These are phyloP conservation scores for Dromaius novaehollandiae DNA, from an alignment of 2,113 vertebrate genomes.

Conservation along the genomic window DNA sequence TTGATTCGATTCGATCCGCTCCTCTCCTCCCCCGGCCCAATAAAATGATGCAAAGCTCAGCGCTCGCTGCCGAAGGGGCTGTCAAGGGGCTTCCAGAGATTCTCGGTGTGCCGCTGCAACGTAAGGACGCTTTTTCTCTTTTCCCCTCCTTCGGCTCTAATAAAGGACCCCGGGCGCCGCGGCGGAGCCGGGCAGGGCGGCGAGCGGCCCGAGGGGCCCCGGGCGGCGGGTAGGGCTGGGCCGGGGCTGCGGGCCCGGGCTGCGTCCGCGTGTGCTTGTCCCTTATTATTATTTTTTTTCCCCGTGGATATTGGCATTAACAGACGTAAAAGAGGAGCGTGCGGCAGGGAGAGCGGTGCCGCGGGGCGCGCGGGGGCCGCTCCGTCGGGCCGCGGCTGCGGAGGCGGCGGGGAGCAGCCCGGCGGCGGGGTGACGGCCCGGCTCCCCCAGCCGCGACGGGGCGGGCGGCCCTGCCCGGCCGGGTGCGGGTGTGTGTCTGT, in stretches of 20 bases:
- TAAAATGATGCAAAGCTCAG: slow-evolving; percentile 97
- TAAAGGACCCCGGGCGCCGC: slow-evolving; percentile 42
- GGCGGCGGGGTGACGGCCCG: neutral
- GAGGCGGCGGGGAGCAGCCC: neutral
- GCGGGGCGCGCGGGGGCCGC: neutral
- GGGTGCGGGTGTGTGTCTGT: neutral
- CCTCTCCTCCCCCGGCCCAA: slow-evolving; percentile 65
- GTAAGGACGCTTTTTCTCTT: slow-evolving; percentile 84
- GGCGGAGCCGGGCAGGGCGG: neutral
- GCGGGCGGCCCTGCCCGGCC: neutral
- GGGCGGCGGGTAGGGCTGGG: neutral
- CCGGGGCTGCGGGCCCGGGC: neutral
- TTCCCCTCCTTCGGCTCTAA: slow-evolving; percentile 61
- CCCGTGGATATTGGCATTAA: neutral
- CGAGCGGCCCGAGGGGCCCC: neutral
- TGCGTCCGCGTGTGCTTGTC: neutral
- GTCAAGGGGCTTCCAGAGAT: slow-evolving; percentile 97
- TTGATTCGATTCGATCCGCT: neutral
- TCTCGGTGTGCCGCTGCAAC: slow-evolving; percentile 96
- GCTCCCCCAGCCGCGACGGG: neutral
- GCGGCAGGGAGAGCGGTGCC: neutral
- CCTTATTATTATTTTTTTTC: neutral
- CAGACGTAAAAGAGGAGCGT: neutral
- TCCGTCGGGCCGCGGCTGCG: neutral
- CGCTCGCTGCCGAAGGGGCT: slow-evolving; percentile 90